Conservation (phyloP, 2,888 invertebrate genomes). For the Athalia cordata region DNA sequence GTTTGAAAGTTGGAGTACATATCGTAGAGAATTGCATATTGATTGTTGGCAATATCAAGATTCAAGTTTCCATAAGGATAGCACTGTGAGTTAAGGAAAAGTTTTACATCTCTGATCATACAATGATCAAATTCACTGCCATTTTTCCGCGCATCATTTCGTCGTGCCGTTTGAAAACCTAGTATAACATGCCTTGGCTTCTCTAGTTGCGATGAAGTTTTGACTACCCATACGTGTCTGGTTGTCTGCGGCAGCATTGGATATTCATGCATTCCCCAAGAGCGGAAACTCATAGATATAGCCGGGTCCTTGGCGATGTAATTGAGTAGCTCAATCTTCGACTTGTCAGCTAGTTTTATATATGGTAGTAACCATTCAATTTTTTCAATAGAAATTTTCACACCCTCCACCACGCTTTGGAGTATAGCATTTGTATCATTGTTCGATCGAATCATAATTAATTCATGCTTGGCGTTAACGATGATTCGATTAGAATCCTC, state of each 20-base stretch:
- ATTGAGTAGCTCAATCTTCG: neutral
- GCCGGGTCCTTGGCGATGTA: neutral
- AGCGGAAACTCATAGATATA: slow-evolving; percentile 15
- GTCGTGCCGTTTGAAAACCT: slow-evolving; percentile 68
- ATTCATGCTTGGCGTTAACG: no score
- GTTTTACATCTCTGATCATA: slow-evolving; percentile 63
- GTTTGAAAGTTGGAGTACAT: slow-evolving; percentile 58
- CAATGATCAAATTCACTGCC: slow-evolving; percentile 54
- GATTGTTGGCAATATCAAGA: no score
- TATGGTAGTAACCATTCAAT: neutral
- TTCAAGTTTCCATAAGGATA: slow-evolving; percentile 67
- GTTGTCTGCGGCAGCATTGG: neutral
- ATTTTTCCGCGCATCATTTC: slow-evolving; percentile 57
- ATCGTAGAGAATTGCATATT: slow-evolving; percentile 51
- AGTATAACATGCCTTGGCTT: slow-evolving; percentile 68
- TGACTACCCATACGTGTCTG: slow-evolving; percentile 58
- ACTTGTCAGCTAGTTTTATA: neutral
- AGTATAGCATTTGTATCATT: no score
- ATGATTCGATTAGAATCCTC: no score
- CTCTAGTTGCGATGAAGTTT: slow-evolving; percentile 63
- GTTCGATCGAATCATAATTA: no score
- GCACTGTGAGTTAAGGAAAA: slow-evolving; percentile 65
- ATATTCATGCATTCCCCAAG: neutral
- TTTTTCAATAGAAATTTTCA: no score
- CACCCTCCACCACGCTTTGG: no score